Percentiles rank a stretch among this genome's conserved stretches.
These are phyloP conservation scores for Xestobium rufovillosum DNA, from an alignment of 2,888 invertebrate species.

Conservation along the genomic window DNA sequence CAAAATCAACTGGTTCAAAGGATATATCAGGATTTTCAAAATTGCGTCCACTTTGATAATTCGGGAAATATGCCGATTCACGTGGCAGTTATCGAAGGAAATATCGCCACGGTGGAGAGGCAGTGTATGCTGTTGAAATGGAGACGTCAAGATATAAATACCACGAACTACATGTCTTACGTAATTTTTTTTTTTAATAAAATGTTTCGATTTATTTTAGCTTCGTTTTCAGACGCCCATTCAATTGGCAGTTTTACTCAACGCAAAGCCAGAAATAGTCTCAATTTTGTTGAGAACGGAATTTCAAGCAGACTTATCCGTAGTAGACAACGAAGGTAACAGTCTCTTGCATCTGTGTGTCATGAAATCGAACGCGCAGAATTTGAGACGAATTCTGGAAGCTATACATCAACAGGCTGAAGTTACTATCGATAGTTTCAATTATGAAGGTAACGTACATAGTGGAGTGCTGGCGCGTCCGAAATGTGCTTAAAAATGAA, in stretches of 20 bases:
- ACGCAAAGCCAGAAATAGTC: slow-evolving; percentile 32
- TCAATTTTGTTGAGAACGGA: slow-evolving; percentile 34
- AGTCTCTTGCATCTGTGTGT: slow-evolving; percentile 44
- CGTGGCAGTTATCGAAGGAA: slow-evolving; percentile 26
- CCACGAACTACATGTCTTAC: slow-evolving; percentile 25
- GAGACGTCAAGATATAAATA: slow-evolving; percentile 24
- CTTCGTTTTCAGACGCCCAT: slow-evolving; percentile 44
- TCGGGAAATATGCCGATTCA: too few species aligned
- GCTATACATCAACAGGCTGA: slow-evolving; percentile 28
- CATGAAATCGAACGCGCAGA: background rate
- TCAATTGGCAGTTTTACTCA: slow-evolving; percentile 41
- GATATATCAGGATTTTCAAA: too few species aligned
- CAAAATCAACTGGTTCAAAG: too few species aligned
- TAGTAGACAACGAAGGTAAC: slow-evolving; percentile 40
- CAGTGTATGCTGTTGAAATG: slow-evolving; percentile 27
- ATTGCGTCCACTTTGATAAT: too few species aligned
- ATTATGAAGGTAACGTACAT: slow-evolving; percentile 35
- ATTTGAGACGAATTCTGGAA: slow-evolving; percentile 27
- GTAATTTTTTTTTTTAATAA: slow-evolving; percentile 26
- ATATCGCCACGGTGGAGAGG: slow-evolving; percentile 24
- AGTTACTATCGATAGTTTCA: slow-evolving; percentile 33
- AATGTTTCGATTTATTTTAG: slow-evolving; percentile 8
- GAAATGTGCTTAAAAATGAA: too few species aligned
- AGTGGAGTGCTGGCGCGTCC: too few species aligned
- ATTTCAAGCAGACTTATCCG: slow-evolving; percentile 41